These are phyloP conservation scores for Cottus gobio DNA, from an alignment of 2,113 vertebrate species.

Conservation along the genomic window DNA sequence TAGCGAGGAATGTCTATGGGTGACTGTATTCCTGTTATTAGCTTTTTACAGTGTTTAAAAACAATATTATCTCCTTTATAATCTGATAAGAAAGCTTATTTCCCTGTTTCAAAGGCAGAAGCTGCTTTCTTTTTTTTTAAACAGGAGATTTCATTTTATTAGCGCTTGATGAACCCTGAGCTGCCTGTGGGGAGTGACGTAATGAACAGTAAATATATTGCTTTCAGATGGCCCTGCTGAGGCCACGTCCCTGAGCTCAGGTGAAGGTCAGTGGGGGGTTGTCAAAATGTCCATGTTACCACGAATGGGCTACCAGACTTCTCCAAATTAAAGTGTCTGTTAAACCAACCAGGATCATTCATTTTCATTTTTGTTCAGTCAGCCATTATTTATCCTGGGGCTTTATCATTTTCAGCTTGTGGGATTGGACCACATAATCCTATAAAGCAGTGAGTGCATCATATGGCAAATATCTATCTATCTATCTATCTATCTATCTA, in stretches of 20 bases:
- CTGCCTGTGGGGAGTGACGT: conserved; percentile 32
- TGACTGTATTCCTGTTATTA: neutral
- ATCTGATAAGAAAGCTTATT: neutral
- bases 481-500: too few species aligned
- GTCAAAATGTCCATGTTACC: conserved; percentile 59
- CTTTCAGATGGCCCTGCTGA: conserved; percentile 49
- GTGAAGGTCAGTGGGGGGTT: conserved; percentile 71
- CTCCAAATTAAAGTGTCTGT: conserved; percentile 52
- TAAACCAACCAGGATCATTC: conserved; percentile 53
- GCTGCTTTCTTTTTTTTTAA: neutral
- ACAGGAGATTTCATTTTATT: neutral
- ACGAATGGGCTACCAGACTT: conserved; percentile 44
- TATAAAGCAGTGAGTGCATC: neutral
- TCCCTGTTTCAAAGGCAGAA: neutral
- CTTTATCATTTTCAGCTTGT: conserved; percentile 39
- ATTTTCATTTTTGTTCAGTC: conserved; percentile 62
- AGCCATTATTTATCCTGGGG: conserved; percentile 54
- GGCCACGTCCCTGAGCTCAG: conserved; percentile 52
- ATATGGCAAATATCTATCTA: neutral
- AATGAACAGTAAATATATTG: conserved; percentile 66
- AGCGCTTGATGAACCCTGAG: conserved; percentile 28
- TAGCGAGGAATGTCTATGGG: neutral
- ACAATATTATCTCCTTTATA: neutral
- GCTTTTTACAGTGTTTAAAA: neutral
- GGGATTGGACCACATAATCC: conserved; percentile 23